These are phyloP conservation scores for Formica aserva DNA, from an alignment of 2,888 invertebrate species.

Conservation along the genomic window DNA sequence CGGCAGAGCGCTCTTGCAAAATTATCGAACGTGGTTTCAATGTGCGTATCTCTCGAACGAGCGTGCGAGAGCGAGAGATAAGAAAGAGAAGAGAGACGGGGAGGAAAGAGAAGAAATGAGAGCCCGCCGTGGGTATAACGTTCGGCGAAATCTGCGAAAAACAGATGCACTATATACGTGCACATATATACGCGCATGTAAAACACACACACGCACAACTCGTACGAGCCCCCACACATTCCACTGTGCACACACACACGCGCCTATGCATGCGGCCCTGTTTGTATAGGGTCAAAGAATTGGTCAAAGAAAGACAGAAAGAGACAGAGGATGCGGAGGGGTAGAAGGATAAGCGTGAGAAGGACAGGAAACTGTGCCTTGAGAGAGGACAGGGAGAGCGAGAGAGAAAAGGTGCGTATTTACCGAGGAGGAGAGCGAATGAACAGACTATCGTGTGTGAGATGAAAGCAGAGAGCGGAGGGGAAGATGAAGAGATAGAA, in stretches of 20 bases:
- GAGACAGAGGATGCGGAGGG: conserved; percentile 6
- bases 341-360: conserved; percentile 17
- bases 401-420: conserved; percentile 44
- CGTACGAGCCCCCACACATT: conserved; percentile 18
- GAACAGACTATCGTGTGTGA: conserved; percentile 43
- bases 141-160: conserved; percentile 34
- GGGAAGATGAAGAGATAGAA: conserved; percentile 1
- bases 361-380: conserved; percentile 34
- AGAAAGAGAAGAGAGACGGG: conserved; percentile 11
- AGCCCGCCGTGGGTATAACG: conserved; percentile 24
- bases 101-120: conserved; percentile 32
- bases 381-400: conserved; percentile 25
- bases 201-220: not conserved
- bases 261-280: conserved; percentile 41
- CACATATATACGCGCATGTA: not conserved
- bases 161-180: conserved; percentile 10
- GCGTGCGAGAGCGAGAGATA: conserved; percentile 40
- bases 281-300: conserved; percentile 66
- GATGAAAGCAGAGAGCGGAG: conserved; percentile 14
- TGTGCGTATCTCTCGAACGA: conserved; percentile 59
- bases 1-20: conserved; percentile 42
- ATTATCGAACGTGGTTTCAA: conserved; percentile 57
- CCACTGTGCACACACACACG: not conserved
- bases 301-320: conserved; percentile 30
- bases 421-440: conserved; percentile 35